These are phyloP conservation scores for Callaeas wilsoni DNA, from an alignment of 2,113 vertebrate genomes.

Conservation along the genomic window DNA sequence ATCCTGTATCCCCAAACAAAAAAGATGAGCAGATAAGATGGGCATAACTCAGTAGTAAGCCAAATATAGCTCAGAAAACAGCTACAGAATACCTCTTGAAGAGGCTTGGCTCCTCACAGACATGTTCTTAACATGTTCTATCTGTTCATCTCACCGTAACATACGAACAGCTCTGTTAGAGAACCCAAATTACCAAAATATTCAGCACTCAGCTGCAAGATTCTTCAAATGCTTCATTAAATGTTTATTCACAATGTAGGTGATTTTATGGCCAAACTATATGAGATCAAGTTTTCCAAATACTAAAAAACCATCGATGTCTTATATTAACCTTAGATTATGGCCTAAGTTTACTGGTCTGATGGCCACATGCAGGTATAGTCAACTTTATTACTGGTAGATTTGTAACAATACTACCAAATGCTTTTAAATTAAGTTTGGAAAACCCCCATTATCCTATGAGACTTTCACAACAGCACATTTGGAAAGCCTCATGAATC, in stretches of 20 bases:
- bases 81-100: background rate
- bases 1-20: background rate
- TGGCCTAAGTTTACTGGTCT: background rate
- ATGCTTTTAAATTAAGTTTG: background rate
- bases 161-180: background rate
- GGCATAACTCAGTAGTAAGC: background rate
- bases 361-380: background rate
- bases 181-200: background rate
- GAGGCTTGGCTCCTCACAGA: background rate
- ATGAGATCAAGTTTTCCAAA: background rate
- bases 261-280: background rate
- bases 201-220: background rate
- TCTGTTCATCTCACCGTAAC: background rate
- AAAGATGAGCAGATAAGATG: background rate
- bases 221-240: background rate
- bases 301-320: background rate
- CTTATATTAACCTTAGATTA: background rate
- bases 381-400: background rate
- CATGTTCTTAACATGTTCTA: background rate
- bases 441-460: background rate
- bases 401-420: background rate
- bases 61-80: background rate
- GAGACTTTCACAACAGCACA: background rate
- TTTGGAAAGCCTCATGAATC: background rate
- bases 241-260: background rate